Evolutionary conservation across 2,113 vertebrate genomes (phyloP), one percentile per base, ranked within the genome.

Genomic region (Zingel zingel): DNA sequence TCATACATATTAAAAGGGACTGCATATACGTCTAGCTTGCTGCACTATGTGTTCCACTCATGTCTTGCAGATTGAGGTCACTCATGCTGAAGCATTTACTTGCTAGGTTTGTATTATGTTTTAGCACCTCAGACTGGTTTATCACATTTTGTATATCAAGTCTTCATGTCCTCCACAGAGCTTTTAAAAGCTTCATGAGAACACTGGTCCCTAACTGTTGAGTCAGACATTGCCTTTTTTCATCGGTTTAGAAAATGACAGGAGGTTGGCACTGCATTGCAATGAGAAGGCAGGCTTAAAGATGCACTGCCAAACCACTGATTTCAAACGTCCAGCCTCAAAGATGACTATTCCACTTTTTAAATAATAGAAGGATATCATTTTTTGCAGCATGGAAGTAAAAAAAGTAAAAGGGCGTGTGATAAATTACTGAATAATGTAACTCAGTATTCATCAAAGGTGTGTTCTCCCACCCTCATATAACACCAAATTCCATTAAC

Each of bases 1-100:
- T 83, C 81, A 84, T 86, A 85, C 79, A 85, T 86, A 86, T 65
- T 90, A 82, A 91, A 91, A 90, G 74, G 68, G 69, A 83, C 73
- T 67, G 82, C 21, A 15, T 80, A 74, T 80, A 54, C 39, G n/a
- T 62, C 62, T 57, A 72, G 82, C 71, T 74, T 25, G 77, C 81
- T 63, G 70, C 58, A 59, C 61, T 70, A 51, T 69, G 67, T 77
- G 71, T 81, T 86, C 57, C 71, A 79, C 51, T 82, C 79, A 81
- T 83, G 82, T 89, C 74, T 85, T 82, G 71, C 81, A 89, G 88
- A 91, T 90, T 90, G 86, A 89, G 87, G 84, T 89, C 87, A 85
- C 18, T 53, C 80, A 74, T 87, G 79, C 72, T 88, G 74, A 89
- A 83, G 67, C 76, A 63, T 83, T 79, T 43, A 5, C 62, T 81